Percentiles rank a stretch among this genome's conserved stretches.
Evolutionary conservation across 2,113 vertebrate species (phyloP).

Genomic region (Grammomys surdaster): DNA sequence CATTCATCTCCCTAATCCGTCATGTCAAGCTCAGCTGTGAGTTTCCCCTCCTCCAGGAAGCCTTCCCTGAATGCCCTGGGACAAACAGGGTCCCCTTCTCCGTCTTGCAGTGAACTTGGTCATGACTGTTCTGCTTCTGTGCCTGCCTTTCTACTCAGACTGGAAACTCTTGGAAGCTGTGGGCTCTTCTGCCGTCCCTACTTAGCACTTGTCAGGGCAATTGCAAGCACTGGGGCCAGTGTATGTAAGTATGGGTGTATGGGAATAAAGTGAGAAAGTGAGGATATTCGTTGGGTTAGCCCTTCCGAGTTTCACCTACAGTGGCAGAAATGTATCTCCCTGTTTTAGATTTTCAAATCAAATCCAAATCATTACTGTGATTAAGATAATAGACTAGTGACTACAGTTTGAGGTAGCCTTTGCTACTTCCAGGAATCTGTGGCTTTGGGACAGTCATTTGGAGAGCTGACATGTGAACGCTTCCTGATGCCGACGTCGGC

Average conservation of each 20-base stretch:
- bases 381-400: neutral
- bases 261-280: neutral
- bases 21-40: neutral
- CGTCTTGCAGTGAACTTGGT: too few species aligned
- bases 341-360: neutral
- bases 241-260: too few species aligned
- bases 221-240: neutral
- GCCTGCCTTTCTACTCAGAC: neutral
- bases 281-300: neutral
- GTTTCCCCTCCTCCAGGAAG: neutral
- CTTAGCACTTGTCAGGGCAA: neutral
- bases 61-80: neutral
- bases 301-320: neutral
- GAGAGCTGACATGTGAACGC: neutral
- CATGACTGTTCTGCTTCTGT: neutral
- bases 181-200: neutral
- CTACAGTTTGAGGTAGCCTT: neutral
- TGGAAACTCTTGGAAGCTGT: neutral
- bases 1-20: neutral
- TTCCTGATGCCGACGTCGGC: neutral
- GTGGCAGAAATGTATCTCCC: neutral
- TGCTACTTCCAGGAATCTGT: neutral
- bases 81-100: rapidly evolving
- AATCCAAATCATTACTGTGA: neutral
- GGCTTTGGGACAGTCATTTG: neutral